Evolutionary conservation across 2,888 invertebrate species (phyloP).

Genomic region (Zonitis immaculata): DNA sequence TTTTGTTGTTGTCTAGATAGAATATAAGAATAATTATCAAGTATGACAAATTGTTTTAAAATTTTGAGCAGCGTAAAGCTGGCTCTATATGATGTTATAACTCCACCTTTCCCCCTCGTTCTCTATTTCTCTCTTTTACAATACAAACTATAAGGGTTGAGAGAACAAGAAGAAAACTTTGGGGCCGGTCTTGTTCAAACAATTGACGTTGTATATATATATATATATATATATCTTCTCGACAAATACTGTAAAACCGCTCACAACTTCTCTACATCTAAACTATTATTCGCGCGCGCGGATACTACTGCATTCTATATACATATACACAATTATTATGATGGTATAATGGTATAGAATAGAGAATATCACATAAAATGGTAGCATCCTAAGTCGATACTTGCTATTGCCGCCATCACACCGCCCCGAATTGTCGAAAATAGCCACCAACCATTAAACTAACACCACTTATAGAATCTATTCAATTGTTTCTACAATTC

Average conservation of each 20-base stretch:
- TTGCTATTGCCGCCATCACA: constrained; percentile 25
- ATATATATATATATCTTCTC: too few species aligned
- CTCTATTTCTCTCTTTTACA: constrained; percentile 27
- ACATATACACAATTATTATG: too few species aligned
- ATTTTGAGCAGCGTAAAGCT: constrained; percentile 41
- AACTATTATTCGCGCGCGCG: too few species aligned
- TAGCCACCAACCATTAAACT: background rate
- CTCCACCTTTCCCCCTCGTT: constrained; percentile 24
- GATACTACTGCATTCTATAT: constrained; percentile 44
- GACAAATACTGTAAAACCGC: constrained; percentile 41
- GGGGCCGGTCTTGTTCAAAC: constrained; percentile 44
- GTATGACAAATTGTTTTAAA: constrained; percentile 33
- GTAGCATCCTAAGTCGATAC: constrained; percentile 44
- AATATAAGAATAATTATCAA: too few species aligned
- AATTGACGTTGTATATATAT: constrained; percentile 46
- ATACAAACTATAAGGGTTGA: background rate
- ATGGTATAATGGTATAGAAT: too few species aligned
- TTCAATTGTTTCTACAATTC: too few species aligned
- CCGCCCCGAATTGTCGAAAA: background rate
- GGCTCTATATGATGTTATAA: constrained; percentile 29
- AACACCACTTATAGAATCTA: too few species aligned
- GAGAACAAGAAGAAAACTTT: constrained; percentile 16
- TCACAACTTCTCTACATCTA: constrained; percentile 38
- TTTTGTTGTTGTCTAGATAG: too few species aligned
- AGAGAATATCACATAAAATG: constrained; percentile 45